Conservation (phyloP, 1,140 invertebrate species). For the Scylla paramamosain region DNA sequence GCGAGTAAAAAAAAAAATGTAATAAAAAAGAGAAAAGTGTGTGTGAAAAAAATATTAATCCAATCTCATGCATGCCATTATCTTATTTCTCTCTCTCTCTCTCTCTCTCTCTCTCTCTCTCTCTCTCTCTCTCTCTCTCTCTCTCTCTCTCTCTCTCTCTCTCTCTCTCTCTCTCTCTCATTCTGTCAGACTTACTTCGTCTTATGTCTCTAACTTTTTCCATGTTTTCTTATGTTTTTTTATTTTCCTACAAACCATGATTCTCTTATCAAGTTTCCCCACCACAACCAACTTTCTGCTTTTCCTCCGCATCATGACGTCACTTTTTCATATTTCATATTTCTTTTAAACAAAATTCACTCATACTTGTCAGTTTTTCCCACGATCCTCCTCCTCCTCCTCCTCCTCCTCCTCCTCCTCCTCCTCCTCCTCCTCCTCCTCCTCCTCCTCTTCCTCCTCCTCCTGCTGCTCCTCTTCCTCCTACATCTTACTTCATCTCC, state of each 20-base stretch:
- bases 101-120: background rate
- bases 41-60: too few species aligned
- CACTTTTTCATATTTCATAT: background rate
- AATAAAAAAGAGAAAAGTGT: too few species aligned
- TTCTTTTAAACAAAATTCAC: background rate
- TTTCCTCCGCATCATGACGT: too few species aligned
- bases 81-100: too few species aligned
- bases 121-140: constrained; percentile 1
- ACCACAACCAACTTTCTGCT: background rate
- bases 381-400: background rate
- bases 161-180: constrained; percentile 46
- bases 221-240: background rate
- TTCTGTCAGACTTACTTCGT: background rate
- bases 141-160: constrained; percentile 35
- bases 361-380: background rate
- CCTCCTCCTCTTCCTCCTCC: background rate
- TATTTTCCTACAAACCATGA: background rate
- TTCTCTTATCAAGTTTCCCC: constrained; percentile 12
- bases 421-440: background rate
- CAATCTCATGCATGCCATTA: too few species aligned
- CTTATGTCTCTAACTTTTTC: background rate
- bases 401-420: background rate
- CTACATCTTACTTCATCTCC: too few species aligned
- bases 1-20: too few species aligned
- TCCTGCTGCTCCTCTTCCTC: background rate